These are phyloP conservation scores for Amaurobius ferox DNA, from an alignment of 2,888 invertebrate species.

Conservation along the genomic window DNA sequence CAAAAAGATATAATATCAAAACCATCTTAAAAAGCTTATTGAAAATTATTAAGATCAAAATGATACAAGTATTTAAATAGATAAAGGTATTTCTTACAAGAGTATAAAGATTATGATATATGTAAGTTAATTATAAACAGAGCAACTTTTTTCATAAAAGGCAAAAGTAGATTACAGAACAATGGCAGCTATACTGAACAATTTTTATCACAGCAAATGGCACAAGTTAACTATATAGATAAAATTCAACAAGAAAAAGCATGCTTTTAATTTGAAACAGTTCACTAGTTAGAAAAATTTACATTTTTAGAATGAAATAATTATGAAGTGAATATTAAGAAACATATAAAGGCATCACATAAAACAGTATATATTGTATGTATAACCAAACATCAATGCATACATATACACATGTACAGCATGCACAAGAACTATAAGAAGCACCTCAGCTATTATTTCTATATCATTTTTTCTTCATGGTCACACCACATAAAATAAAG, in stretches of 20 bases:
- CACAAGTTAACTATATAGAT: neutral
- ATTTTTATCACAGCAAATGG: neutral
- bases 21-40: no score
- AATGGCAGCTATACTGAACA: neutral
- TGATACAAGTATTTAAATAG: no score
- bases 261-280: no score
- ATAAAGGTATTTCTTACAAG: no score
- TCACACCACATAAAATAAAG: conserved; percentile 62
- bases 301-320: no score
- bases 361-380: conserved; percentile 28
- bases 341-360: conserved; percentile 34
- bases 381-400: conserved; percentile 51
- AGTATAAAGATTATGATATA: no score
- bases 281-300: no score
- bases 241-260: no score
- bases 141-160: neutral
- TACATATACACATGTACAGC: conserved; percentile 51
- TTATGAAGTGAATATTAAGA: neutral
- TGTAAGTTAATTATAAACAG: neutral
- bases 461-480: conserved; percentile 44
- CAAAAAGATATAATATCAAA: no score
- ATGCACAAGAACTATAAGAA: conserved; percentile 69
- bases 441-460: conserved; percentile 62
- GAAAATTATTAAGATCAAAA: no score
- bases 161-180: no score